Percentiles rank a stretch among this genome's conserved stretches.
These are phyloP conservation scores for Acanthococcus lagerstroemiae DNA, from an alignment of 2,888 invertebrate species.

Conservation along the genomic window DNA sequence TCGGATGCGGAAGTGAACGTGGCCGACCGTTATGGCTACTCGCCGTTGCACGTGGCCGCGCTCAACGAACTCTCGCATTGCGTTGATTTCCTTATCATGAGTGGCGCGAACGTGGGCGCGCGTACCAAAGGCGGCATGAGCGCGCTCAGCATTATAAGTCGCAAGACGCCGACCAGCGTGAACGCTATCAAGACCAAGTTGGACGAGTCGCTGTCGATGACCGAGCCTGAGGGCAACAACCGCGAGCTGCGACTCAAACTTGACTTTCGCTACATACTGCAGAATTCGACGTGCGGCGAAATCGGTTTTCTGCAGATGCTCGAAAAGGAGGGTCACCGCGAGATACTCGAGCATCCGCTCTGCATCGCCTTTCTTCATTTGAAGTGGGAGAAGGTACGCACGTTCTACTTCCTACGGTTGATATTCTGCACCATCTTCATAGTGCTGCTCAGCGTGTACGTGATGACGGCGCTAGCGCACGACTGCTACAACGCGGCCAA, in stretches of 20 bases:
- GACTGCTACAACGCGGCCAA: slow-evolving; percentile 74
- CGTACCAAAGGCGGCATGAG: slow-evolving; percentile 78
- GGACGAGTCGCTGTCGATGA: slow-evolving; percentile 69
- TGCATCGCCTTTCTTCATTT: slow-evolving; percentile 79
- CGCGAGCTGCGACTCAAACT: slow-evolving; percentile 72
- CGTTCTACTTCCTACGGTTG: slow-evolving; percentile 71
- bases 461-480: slow-evolving; percentile 69
- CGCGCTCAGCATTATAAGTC: slow-evolving; percentile 70
- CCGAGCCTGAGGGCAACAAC: slow-evolving; percentile 49
- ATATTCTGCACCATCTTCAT: slow-evolving; percentile 71
- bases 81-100: slow-evolving; percentile 70
- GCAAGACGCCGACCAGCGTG: slow-evolving; percentile 77
- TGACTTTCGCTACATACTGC: slow-evolving; percentile 70
- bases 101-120: slow-evolving; percentile 81
- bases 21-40: slow-evolving; percentile 65
- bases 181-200: slow-evolving; percentile 72
- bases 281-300: slow-evolving; percentile 73
- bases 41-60: slow-evolving; percentile 67
- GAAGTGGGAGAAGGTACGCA: slow-evolving; percentile 83
- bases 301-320: slow-evolving; percentile 78
- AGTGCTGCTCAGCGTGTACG: slow-evolving; percentile 67
- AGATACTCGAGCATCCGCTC: slow-evolving; percentile 72
- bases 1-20: slow-evolving; percentile 75
- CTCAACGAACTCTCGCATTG: slow-evolving; percentile 74
- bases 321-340: slow-evolving; percentile 80